These are phyloP conservation scores for Alviniconcha marisindica DNA, from an alignment of 1,140 invertebrate genomes.

Conservation along the genomic window DNA sequence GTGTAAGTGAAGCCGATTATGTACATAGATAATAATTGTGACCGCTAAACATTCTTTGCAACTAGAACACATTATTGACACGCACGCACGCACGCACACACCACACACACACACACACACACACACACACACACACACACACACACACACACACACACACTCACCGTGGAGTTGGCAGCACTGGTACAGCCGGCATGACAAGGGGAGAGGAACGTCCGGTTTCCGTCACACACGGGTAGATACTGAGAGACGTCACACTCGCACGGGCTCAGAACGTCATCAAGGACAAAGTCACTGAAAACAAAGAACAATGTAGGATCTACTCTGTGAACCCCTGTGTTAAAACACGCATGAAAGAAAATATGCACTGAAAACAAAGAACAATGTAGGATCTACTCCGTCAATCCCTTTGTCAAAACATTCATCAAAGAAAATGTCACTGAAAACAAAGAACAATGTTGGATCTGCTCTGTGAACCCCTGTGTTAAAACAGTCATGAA, in stretches of 20 bases:
- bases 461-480: no score
- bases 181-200: conserved; percentile 16
- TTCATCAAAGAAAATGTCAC: neutral
- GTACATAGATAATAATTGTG: neutral
- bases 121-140: conserved; percentile 17
- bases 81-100: neutral
- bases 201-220: neutral
- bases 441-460: neutral
- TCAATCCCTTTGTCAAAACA: no score
- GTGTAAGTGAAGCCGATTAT: neutral
- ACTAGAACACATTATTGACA: no score
- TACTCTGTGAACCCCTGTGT: no score
- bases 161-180: neutral
- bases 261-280: neutral
- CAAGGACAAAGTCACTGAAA: neutral
- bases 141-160: conserved; percentile 9
- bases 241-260: conserved; percentile 16
- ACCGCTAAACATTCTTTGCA: no score
- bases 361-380: no score
- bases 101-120: conserved; percentile 2
- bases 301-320: no score
- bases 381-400: no score
- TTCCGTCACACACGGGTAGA: conserved; percentile 16
- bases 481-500: no score
- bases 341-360: no score